A percentile compares a stretch with the other conserved stretches of the same genome.
Conservation (phyloP, 2,888 invertebrate genomes). For the Chorisops tibialis region DNA sequence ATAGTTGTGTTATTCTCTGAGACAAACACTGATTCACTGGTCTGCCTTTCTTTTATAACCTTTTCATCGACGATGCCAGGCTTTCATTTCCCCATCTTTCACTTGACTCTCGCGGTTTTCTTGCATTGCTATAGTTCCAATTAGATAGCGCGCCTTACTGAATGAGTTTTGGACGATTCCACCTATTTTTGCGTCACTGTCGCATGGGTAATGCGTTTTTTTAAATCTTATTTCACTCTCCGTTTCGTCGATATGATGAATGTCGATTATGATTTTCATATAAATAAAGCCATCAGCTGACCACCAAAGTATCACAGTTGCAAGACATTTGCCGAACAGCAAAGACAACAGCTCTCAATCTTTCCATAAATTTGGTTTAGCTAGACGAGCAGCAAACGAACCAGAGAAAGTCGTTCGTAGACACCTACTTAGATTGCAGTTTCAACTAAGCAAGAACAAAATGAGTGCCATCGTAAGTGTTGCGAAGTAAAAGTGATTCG, state of each 20-base stretch:
- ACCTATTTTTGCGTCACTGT: conserved; percentile 1
- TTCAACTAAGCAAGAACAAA: conserved; percentile 31
- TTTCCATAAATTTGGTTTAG: not conserved
- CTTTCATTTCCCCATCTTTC: conserved; percentile 17
- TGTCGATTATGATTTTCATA: conserved; percentile 25
- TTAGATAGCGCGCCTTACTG: not conserved
- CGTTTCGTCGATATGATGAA: conserved; percentile 5
- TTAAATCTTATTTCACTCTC: too few relatives aligned
- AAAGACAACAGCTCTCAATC: not conserved
- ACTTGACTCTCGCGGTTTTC: not conserved
- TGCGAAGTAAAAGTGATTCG: not conserved
- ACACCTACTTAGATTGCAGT: conserved; percentile 1
- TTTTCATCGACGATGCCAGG: too few relatives aligned
- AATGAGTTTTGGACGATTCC: conserved; percentile 9
- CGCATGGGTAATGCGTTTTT: not conserved
- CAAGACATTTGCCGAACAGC: conserved; percentile 8
- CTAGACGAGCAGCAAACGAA: not conserved
- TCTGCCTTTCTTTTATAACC: not conserved
- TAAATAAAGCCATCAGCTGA: conserved; percentile 29
- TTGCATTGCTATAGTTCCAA: not conserved
- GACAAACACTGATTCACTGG: too few relatives aligned
- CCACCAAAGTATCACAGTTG: conserved; percentile 22
- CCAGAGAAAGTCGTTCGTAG: conserved; percentile 13
- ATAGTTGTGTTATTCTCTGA: too few relatives aligned
- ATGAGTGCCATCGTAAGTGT: conserved; percentile 33